Percentiles rank a stretch among this genome's conserved stretches.
phyloP scores from a whole-genome alignment of 2,797 vertebrate genomes.

The Florisuga fusca region DNA sequence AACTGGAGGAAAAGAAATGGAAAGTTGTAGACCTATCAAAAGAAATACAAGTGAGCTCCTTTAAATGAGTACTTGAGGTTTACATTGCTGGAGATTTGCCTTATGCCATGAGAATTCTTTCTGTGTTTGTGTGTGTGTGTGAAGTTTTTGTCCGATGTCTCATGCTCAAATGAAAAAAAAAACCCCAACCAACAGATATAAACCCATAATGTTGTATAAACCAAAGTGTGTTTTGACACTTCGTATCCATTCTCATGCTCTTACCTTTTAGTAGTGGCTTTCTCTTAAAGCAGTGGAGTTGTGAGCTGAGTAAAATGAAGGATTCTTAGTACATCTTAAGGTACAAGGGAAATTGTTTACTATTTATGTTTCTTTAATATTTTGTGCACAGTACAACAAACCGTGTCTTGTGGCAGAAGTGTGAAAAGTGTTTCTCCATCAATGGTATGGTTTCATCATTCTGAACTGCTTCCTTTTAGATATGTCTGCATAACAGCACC shows the following conservation, averaged over 20 bases:
- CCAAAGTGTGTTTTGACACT: background rate
- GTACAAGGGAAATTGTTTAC: background rate
- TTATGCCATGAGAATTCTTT: background rate
- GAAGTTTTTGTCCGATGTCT: background rate
- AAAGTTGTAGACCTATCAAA: background rate
- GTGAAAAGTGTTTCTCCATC: background rate
- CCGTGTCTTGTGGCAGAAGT: background rate
- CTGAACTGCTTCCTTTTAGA: background rate
- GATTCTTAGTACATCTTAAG: background rate
- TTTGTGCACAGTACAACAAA: background rate
- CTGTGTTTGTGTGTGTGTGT: background rate
- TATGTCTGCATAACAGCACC: background rate
- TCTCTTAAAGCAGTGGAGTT: background rate
- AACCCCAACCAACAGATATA: background rate
- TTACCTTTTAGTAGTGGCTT: background rate
- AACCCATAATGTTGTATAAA: background rate
- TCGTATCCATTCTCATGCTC: background rate
- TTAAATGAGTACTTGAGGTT: background rate
- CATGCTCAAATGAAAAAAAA: background rate
- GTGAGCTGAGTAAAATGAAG: background rate
- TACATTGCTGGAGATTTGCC: background rate
- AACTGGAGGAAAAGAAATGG: background rate
- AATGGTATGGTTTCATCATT: background rate
- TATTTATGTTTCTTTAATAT: background rate
- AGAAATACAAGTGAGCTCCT: background rate